Evolutionary conservation across 2,888 invertebrate genomes (phyloP), one percentile per base, ranked within the genome.

Genomic region (Hydrotaea diabolus): DNA sequence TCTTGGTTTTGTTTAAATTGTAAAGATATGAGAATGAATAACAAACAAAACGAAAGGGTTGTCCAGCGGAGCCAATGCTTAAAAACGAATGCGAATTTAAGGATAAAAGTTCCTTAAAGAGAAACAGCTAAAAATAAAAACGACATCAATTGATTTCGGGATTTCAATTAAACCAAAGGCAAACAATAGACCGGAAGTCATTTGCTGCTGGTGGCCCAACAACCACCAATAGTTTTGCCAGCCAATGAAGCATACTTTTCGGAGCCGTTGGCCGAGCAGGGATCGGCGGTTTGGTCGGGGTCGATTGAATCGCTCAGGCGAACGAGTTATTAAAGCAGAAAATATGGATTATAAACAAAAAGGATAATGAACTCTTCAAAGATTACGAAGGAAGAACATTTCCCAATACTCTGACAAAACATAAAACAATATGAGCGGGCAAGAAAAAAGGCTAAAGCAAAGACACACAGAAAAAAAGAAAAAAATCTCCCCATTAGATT

Each of bases 301-400:
- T n/a, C n/a, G n/a, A n/a, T n/a, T n/a, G n/a, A n/a, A n/a, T 57
- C 15, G 17, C 11, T 23, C 21, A 23, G 53, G n/a, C 62, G 46
- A 69, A 66, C 57, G 57, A 46, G 46, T 73, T 69, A 43, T 46
- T 69, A 26, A 76, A 78, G 75, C 57, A 53, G 36, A 57, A 69
- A 69, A 23, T 15, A 49, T 36, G 26, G 0, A 9, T 57, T 17
- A 21, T 15, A 72, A 73, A 74, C 17, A 43, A 69, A 72, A 79
- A 85, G 84, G 84, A 82, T 85, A 85, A 82, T 85, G 84, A 85
- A 85, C 84, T 74, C 64, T 76, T 73, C 72, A 0, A 26, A 55
- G 62, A 76, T 76, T 72, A 55, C 23, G 21, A 46, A 77, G 66
- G 39, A 64, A 77, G 23, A 26, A 62, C n/a, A 31, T 66, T 66